Evolutionary conservation across 2,113 vertebrate genomes (phyloP).

Genomic region (Machaerirhynchus nigripectus): DNA sequence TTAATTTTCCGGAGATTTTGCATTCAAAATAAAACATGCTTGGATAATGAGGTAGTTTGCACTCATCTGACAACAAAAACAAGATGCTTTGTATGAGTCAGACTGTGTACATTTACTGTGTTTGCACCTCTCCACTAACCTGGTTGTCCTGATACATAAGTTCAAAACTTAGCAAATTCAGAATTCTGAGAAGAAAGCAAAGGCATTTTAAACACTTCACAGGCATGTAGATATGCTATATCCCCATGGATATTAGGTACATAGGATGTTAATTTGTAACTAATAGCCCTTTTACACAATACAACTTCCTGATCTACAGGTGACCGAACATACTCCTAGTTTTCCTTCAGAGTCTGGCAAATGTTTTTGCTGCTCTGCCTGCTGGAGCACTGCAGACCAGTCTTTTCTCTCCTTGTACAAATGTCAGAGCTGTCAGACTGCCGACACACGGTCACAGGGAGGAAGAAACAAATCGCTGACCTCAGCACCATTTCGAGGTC

Average conservation of each 20-base stretch:
- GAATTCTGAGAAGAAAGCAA: neutral
- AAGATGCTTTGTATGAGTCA: neutral
- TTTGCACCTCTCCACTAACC: neutral
- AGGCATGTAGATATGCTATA: neutral
- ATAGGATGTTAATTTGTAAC: neutral
- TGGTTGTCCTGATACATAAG: rapidly evolving
- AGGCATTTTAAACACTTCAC: neutral
- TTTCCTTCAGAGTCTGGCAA: neutral
- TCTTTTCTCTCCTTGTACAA: neutral
- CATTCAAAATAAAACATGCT: neutral
- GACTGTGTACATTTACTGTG: neutral
- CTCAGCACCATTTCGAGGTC: neutral
- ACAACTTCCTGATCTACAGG: neutral
- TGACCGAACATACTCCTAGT: neutral
- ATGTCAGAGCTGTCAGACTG: neutral
- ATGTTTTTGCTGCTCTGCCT: neutral
- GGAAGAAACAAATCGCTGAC: conserved; percentile 37
- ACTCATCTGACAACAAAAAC: neutral
- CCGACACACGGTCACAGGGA: neutral
- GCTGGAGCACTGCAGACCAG: neutral
- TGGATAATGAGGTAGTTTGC: neutral
- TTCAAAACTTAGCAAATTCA: neutral
- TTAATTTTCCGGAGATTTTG: neutral
- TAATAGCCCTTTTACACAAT: neutral
- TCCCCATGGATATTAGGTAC: neutral